Evolutionary conservation across 2,113 vertebrate genomes (phyloP).

Genomic region (Notechis scutatus): DNA sequence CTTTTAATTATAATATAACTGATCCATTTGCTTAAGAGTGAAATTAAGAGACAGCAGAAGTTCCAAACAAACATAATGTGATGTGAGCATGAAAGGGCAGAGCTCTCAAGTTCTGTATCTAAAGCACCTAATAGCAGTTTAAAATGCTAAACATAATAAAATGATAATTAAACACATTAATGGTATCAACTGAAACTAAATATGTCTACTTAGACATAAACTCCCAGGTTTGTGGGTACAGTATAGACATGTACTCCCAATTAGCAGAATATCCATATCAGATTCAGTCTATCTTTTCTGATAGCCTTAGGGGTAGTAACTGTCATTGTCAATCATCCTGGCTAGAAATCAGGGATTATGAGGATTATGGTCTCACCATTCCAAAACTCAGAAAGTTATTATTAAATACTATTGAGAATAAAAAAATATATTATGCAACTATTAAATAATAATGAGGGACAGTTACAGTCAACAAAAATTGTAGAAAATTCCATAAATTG

Average conservation of each 20-base stretch:
- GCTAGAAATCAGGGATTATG: neutral
- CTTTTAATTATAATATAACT: constrained; percentile 39
- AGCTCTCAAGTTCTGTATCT: neutral
- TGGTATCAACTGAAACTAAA: neutral
- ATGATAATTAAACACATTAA: neutral
- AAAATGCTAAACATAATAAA: neutral
- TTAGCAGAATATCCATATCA: neutral
- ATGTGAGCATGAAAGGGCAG: neutral
- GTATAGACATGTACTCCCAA: neutral
- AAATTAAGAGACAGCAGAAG: neutral
- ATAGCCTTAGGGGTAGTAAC: neutral
- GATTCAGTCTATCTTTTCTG: neutral
- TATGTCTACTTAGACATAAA: neutral
- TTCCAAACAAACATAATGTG: neutral
- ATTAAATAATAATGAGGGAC: neutral
- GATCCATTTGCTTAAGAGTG: constrained; percentile 28
- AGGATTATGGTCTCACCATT: neutral
- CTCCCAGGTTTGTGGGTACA: neutral
- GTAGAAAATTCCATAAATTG: neutral
- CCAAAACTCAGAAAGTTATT: neutral
- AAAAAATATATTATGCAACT: neutral
- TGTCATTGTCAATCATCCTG: neutral
- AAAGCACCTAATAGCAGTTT: neutral
- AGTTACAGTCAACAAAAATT: neutral
- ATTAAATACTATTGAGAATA: neutral